phyloP scores from a whole-genome alignment of 2,113 vertebrate species.

The Puntigrus tetrazona region DNA sequence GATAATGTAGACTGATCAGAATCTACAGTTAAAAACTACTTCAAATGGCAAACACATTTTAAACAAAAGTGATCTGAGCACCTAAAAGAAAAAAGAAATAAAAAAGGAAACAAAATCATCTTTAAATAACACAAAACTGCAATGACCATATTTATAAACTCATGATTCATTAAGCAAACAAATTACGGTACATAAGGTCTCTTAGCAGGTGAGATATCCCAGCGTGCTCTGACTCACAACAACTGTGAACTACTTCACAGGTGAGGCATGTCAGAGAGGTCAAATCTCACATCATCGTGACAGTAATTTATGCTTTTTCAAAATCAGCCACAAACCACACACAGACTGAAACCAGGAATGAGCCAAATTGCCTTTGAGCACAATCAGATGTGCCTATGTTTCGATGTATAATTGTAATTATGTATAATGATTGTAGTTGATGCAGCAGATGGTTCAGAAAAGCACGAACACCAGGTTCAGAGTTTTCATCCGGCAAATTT shows the following conservation, averaged over 20 bases:
- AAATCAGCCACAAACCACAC: slow-evolving; percentile 15
- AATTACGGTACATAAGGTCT: background rate
- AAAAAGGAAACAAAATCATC: background rate
- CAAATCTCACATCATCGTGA: background rate
- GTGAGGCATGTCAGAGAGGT: slow-evolving; percentile 8
- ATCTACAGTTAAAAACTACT: background rate
- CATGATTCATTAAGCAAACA: background rate
- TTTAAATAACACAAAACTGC: background rate
- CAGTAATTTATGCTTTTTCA: slow-evolving; percentile 9
- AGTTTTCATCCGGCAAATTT: background rate
- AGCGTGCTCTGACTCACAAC: slow-evolving; percentile 4
- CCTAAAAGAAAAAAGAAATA: background rate
- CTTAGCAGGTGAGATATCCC: background rate
- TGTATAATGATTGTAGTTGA: slow-evolving; percentile 17
- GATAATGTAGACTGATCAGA: background rate
- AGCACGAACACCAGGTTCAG: slow-evolving; percentile 1
- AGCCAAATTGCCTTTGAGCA: background rate
- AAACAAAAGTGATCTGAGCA: background rate
- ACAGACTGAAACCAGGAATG: background rate
- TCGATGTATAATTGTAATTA: slow-evolving; percentile 13
- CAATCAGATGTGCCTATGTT: slow-evolving; percentile 3
- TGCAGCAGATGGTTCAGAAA: slow-evolving; percentile 12
- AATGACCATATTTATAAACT: background rate
- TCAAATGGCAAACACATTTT: background rate
- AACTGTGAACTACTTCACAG: slow-evolving; percentile 7